phyloP scores from a whole-genome alignment of 2,797 vertebrate genomes.

The Lepus townsendii region DNA sequence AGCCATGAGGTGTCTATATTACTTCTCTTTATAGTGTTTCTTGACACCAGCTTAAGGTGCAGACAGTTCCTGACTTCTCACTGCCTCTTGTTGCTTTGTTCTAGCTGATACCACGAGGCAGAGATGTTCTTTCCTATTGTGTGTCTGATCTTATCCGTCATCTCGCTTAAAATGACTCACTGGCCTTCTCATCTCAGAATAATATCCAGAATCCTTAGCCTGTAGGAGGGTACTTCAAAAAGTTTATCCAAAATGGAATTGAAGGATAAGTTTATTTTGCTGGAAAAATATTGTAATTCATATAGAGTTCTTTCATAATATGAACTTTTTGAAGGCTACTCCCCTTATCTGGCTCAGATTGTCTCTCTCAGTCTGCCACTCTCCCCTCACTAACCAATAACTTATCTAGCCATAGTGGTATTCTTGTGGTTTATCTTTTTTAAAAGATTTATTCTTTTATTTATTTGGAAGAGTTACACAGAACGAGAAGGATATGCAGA shows the following conservation, averaged over 20 bases:
- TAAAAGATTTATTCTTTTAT: too few relatives aligned
- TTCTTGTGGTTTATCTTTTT: background rate
- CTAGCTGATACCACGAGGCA: background rate
- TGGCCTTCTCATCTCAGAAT: background rate
- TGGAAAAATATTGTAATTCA: too few relatives aligned
- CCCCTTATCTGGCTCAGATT: background rate
- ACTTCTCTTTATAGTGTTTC: background rate
- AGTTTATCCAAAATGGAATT: too few relatives aligned
- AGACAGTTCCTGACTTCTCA: background rate
- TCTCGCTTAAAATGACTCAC: background rate
- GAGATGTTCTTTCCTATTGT: background rate
- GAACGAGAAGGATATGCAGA: too few relatives aligned
- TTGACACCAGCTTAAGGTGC: background rate
- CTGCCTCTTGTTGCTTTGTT: background rate
- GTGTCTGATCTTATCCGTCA: background rate
- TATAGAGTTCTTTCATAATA: too few relatives aligned
- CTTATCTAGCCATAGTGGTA: background rate
- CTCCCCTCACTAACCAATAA: background rate
- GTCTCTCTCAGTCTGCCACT: background rate
- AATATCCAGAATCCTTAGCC: background rate
- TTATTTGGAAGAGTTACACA: too few relatives aligned
- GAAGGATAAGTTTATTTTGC: too few relatives aligned
- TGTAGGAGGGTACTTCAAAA: too few relatives aligned
- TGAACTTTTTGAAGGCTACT: too few relatives aligned
- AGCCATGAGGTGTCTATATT: fast-evolving